These are phyloP conservation scores for Darevskia nairensis DNA, from an alignment of 2,797 vertebrate genomes.

Conservation along the genomic window DNA sequence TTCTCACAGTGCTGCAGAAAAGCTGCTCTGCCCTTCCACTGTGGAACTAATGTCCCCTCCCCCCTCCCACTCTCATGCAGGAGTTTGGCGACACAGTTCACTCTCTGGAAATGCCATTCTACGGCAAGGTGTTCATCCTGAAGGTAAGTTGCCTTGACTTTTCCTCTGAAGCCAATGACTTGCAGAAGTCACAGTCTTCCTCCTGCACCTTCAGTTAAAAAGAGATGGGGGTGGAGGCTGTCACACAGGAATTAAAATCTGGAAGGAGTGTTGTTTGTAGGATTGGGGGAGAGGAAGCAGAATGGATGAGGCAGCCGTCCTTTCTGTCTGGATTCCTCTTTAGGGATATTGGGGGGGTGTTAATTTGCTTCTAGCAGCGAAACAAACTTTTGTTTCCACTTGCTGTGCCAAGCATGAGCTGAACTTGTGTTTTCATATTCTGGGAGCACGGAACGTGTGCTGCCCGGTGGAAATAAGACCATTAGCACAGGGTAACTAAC, in stretches of 20 bases:
- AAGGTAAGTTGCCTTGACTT: slow-evolving; percentile 83
- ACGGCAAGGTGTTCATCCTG: slow-evolving; percentile 95
- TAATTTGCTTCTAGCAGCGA: neutral
- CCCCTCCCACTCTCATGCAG: slow-evolving; percentile 69
- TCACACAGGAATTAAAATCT: neutral
- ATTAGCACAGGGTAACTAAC: neutral
- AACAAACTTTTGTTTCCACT: no score
- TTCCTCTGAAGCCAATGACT: rapidly evolving
- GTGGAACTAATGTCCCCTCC: neutral
- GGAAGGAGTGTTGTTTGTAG: neutral
- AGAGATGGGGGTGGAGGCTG: neutral
- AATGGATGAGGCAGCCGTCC: neutral
- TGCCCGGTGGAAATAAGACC: neutral
- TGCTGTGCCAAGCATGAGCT: neutral
- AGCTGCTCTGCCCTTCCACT: neutral
- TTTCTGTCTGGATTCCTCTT: neutral
- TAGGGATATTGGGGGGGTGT: no score
- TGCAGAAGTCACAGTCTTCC: neutral
- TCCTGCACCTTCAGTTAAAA: neutral
- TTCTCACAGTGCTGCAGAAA: neutral
- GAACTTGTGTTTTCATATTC: neutral
- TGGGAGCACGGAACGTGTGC: neutral
- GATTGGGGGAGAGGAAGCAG: neutral
- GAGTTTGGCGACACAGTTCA: slow-evolving; percentile 92
- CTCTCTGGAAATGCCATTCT: slow-evolving; percentile 92